Percentiles rank a stretch among this genome's conserved stretches.
Conservation (phyloP, 2,113 vertebrate species). For the Sturnus vulgaris region DNA sequence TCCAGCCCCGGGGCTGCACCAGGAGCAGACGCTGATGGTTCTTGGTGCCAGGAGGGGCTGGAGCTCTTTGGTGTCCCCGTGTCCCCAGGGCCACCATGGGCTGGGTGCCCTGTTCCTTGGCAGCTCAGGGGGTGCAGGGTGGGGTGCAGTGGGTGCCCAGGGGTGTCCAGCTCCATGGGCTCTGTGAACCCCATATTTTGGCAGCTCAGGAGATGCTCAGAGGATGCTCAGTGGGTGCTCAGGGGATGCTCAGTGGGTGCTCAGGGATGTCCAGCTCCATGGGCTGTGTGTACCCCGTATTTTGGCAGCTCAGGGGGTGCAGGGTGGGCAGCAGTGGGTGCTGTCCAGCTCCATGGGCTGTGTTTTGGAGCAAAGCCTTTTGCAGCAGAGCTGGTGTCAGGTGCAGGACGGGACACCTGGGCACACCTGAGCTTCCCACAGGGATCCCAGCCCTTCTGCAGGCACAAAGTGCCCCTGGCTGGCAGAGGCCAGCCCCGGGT, state of each 20-base stretch:
- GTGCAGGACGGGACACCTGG: background rate
- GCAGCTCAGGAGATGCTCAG: too few species aligned
- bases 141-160: too few species aligned
- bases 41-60: background rate
- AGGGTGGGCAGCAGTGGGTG: background rate
- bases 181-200: too few species aligned
- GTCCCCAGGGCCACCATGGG: background rate
- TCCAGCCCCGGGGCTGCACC: background rate
- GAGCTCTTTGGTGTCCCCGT: background rate
- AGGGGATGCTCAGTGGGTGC: background rate
- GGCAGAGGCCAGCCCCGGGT: background rate
- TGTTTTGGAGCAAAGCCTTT: background rate
- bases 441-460: fast-evolving
- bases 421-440: background rate
- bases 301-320: background rate
- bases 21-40: fast-evolving
- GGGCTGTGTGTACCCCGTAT: too few species aligned
- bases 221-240: background rate
- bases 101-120: fast-evolving
- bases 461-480: background rate
- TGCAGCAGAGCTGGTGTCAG: fast-evolving
- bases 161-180: background rate
- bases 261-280: background rate
- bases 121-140: background rate
- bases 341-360: background rate